Percentiles rank a stretch among this genome's conserved stretches.
These are phyloP conservation scores for Drepana arcuata DNA, from an alignment of 1,140 invertebrate genomes.

Conservation along the genomic window DNA sequence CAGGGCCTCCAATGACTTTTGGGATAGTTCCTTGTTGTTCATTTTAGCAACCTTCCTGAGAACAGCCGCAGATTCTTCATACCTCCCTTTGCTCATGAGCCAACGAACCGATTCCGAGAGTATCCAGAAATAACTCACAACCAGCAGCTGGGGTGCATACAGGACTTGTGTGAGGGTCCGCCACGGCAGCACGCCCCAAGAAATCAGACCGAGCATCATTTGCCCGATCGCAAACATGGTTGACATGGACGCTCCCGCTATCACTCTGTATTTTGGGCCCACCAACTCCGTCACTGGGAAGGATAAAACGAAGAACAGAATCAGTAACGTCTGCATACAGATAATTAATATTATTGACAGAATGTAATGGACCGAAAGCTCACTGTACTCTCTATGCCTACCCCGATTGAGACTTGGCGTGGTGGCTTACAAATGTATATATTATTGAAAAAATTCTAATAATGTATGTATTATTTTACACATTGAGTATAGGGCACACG, in stretches of 20 bases:
- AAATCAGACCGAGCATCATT: constrained; percentile 77
- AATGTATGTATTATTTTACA: too few species aligned
- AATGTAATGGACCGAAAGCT: too few species aligned
- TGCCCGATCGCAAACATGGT: constrained; percentile 81
- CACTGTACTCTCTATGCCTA: too few species aligned
- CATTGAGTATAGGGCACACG: too few species aligned
- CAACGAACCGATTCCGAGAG: constrained; percentile 82
- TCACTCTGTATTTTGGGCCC: constrained; percentile 79
- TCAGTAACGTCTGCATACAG: too few species aligned
- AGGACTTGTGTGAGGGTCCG: constrained; percentile 78
- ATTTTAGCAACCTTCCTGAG: constrained; percentile 75
- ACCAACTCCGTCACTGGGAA: constrained; percentile 81
- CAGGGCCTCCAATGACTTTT: constrained; percentile 70
- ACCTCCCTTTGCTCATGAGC: constrained; percentile 77
- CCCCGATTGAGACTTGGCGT: too few species aligned
- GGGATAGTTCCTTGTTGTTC: constrained; percentile 75
- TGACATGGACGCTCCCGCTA: constrained; percentile 80
- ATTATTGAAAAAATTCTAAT: too few species aligned
- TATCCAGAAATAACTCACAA: constrained; percentile 77
- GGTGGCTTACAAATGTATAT: too few species aligned
- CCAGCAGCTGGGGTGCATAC: constrained; percentile 78
- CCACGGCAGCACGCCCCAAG: constrained; percentile 82
- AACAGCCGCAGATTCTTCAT: constrained; percentile 74
- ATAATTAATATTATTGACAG: too few species aligned
- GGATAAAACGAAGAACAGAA: constrained; percentile 26